These are phyloP conservation scores for Drosophila lacicola DNA, from an alignment of 2,888 invertebrate species.

Conservation along the genomic window DNA sequence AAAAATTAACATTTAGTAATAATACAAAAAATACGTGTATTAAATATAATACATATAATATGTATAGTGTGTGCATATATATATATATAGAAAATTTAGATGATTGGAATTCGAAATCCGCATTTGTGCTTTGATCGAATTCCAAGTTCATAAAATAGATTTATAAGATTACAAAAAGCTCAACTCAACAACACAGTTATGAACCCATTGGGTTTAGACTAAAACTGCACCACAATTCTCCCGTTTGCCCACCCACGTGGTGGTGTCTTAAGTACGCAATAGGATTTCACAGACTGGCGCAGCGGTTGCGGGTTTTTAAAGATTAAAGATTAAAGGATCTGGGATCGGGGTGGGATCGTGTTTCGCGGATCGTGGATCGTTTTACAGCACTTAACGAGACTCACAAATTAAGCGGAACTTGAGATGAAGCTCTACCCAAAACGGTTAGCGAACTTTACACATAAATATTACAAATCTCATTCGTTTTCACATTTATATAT, in stretches of 20 bases:
- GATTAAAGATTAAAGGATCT: not conserved
- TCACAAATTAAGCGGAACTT: slow-evolving; percentile 37
- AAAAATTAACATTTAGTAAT: slow-evolving; percentile 69
- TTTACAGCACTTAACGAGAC: slow-evolving; percentile 15
- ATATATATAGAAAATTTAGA: slow-evolving; percentile 48
- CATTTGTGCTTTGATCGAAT: not conserved
- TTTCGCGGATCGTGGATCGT: slow-evolving; percentile 11
- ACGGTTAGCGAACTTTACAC: slow-evolving; percentile 33
- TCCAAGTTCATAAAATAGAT: slow-evolving; percentile 16
- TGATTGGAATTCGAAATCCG: slow-evolving; percentile 32
- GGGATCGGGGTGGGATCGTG: not conserved
- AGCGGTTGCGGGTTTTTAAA: not conserved
- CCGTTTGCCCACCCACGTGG: slow-evolving; percentile 18
- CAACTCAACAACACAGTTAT: slow-evolving; percentile 77
- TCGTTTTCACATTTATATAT: slow-evolving; percentile 32
- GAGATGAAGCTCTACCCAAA: slow-evolving; percentile 19
- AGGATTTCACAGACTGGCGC: slow-evolving; percentile 18
- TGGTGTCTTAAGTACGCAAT: slow-evolving; percentile 69
- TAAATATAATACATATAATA: slow-evolving; percentile 57
- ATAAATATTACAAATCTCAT: slow-evolving; percentile 62
- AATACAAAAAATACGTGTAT: slow-evolving; percentile 77
- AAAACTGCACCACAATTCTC: slow-evolving; percentile 56
- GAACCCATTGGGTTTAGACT: slow-evolving; percentile 85
- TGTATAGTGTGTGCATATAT: slow-evolving; percentile 50
- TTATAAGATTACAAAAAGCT: slow-evolving; percentile 58